Evolutionary conservation across 2,888 invertebrate genomes (phyloP), one percentile per base, ranked within the genome.

Genomic region (Drosophila sordidapex): DNA sequence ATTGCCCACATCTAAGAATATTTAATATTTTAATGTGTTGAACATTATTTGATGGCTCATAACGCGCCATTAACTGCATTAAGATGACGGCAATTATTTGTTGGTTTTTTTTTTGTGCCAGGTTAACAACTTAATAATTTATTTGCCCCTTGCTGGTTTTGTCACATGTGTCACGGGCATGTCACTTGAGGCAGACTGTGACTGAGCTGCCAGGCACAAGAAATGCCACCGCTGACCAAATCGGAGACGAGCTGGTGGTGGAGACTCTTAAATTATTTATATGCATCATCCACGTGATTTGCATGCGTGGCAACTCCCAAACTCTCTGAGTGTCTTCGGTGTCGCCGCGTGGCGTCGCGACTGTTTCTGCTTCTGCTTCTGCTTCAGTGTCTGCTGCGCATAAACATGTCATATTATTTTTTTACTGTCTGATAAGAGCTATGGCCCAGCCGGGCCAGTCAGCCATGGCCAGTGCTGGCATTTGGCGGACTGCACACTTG

Each of bases 341-440:
- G 74, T 65, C 76, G 76, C 76, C 74, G 69, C 56, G 66, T 79
- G 66, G 70, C 70, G 78, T 74, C 62, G 56, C 57, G 63, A 57
- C 61, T 29, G 27, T 4, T 36, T 57, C 56, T 25, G 21, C 35
- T 31, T 51, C 52, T 27, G 18, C 31, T n/a, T 54, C 43, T 35
- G 36, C 64, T 48, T 38, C 57, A 31, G 29, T 52, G 74, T 84
- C 85, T 82, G 83, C 63, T 72, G 53, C 74, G 79, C 89, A 87
- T 87, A 89, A 87, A 87, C 85, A 89, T 89, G 87, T 83, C 87
- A 80, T 80, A 81, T 87, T 87, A 83, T 79, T 83, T 81, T 79
- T 80, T 76, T 76, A 79, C 85, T 78, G 87, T 70, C 89, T 74
- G 85, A 84, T 84, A 89, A 82, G 81, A 89, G 88, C 68, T 61